Evolutionary conservation across 2,113 vertebrate genomes (phyloP), one percentile per base, ranked within the genome.

Genomic region (Poeciliopsis prolifica): DNA sequence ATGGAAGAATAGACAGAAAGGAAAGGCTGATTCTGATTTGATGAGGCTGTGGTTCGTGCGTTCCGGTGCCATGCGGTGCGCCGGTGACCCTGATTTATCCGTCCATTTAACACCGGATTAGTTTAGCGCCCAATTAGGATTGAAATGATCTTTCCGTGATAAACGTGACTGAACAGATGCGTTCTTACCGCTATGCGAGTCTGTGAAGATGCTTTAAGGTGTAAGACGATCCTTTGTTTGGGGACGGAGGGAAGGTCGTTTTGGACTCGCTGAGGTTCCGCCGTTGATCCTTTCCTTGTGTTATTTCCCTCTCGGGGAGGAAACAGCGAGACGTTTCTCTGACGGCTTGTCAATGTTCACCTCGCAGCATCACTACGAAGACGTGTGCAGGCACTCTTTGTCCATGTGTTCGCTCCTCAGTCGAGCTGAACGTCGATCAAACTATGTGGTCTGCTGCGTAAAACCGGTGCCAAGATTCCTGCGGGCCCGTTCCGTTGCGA

Each of bases 121-220:
- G 7, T 78, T 74, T 0, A 67, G 28, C 63, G 26, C 30, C 61
- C 14, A 29, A 66, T 54, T 7, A 5, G 1, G 40, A 65, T 48
- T 48, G 5, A 48, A 17, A 48, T n/a, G 9, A 58, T 58, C 7
- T n/a, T 58, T 58, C 51, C 10, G n/a, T 26, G 76, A 28, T 78
- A 2, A 35, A 35, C 44, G 72, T 40, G 33, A 12, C 35, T 28
- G 42, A 22, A 76, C 1, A 24, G 19, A 65, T 1, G 28, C 1
- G 13, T 68, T 60, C 94, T 94, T 94, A 95, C 94, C 94, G 94
- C 94, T 85, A 44, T 87, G 94, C 94, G 94, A 95, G 93, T 91
- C 94, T 94, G 94, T 95, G 94, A 91, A 92, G 88, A 93, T 89
- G 87, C 77, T 90, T 89, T 90, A 82, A 87, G 88, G 84, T 86